These are phyloP conservation scores for Heliocidaris erythrogramma DNA, from an alignment of 35 echinoderm and acorn worm species.

Conservation along the genomic window DNA sequence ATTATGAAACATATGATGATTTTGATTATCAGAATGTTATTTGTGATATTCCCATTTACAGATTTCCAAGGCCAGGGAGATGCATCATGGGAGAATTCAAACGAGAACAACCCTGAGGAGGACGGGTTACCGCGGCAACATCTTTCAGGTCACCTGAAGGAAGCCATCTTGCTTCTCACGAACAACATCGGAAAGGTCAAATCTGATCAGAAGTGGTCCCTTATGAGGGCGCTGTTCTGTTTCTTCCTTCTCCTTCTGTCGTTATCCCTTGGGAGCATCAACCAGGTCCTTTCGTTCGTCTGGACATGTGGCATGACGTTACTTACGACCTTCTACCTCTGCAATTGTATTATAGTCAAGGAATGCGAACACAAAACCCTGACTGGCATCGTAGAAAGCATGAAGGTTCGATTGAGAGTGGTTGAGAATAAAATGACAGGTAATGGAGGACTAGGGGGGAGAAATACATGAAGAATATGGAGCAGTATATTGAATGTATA, in stretches of 20 bases:
- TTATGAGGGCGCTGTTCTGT: neutral
- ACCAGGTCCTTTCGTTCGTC: neutral
- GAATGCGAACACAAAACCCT: neutral
- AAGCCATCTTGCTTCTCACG: neutral
- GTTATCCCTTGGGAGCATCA: neutral
- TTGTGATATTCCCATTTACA: neutral
- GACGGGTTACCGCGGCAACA: neutral
- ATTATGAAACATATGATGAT: too few relatives aligned
- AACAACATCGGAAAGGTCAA: neutral
- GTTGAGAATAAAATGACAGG: neutral
- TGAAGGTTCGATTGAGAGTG: neutral
- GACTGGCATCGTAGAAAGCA: neutral
- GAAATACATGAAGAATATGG: neutral
- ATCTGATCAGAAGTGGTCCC: neutral
- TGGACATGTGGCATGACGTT: neutral
- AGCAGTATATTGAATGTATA: too few relatives aligned
- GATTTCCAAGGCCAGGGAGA: neutral
- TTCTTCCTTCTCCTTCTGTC: conserved; percentile 8
- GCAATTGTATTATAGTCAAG: neutral
- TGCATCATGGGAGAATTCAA: neutral
- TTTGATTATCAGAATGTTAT: too few relatives aligned
- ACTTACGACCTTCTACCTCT: neutral
- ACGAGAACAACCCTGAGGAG: neutral
- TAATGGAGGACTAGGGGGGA: neutral
- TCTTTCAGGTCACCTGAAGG: neutral